Base-by-base conservation (phyloP, 2,113 vertebrate species). In the Pipra filicauda region DNA sequence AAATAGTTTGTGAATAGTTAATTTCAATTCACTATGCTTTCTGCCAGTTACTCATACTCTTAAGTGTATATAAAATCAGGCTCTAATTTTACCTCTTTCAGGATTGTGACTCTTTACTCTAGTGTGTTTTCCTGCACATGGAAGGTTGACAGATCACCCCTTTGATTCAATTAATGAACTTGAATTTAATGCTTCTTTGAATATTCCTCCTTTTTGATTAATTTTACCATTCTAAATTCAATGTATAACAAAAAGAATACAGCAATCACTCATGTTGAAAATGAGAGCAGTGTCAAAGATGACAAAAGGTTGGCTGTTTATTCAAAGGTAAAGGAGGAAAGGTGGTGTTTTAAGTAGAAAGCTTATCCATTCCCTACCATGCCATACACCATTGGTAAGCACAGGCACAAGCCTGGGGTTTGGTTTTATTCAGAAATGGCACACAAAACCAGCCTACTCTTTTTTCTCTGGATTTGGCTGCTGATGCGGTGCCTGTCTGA, bases 61-160 rank as follows among this genome's bases (percentile, higher is more conserved):
- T 65, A 82, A 81, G 17, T 52, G 30, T 51, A n/a, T 70, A 23
- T 93, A 77, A 93, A 91, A 74, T 55, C 46, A 84, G 54, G 43
- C 13, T 89, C 37, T 66, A 43, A 66, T 85, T 91, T 89, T 91
- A 15, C 11, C 2, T 71, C 30, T 91, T 77, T 70, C 27, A 77
- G 21, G 37, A 52, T 20, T 67, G 22, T 74, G 28, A 13, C 79
- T 88, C 5, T 91, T 89, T 93, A 24, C 9, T 83, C 3, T 39
- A 51, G 41, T 43, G 12, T 74, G 16, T 66, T 81, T 77, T 76
- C 12, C 18, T 77, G 16, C 37, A 64, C 58, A 8, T n/a, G 39
- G 39, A 80, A 55, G 13, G 33, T 66, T 92, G 41, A 70, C 37
- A 54, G n/a, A 76, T 88, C 54, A 84, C 30, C 7, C 5, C 7